Conservation (phyloP, 1,140 invertebrate genomes). For the Heliconius hermathena region DNA sequence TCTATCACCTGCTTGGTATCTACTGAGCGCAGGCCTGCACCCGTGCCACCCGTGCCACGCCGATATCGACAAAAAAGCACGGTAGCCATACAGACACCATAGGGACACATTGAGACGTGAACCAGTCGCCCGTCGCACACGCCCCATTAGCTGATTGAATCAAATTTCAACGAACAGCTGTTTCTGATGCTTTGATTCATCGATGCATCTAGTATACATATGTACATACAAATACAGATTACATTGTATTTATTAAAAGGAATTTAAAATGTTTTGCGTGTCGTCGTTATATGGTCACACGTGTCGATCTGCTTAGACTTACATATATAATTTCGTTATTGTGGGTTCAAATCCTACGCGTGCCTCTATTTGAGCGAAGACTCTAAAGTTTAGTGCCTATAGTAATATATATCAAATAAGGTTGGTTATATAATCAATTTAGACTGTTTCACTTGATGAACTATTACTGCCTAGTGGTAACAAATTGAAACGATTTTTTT, state of each 20-base stretch:
- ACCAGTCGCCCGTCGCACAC: constrained; percentile 47
- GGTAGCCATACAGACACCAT: constrained; percentile 35
- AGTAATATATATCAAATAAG: background rate
- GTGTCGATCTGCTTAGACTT: no score
- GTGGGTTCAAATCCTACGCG: no score
- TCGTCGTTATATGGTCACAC: no score
- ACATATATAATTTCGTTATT: no score
- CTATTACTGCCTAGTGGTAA: background rate
- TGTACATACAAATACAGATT: constrained; percentile 16
- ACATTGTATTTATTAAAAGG: background rate
- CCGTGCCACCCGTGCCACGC: constrained; percentile 41
- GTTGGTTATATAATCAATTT: background rate
- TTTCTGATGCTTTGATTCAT: constrained; percentile 22
- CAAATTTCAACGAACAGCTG: constrained; percentile 74
- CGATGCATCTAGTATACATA: constrained; percentile 7
- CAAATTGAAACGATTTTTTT: constrained; percentile 44
- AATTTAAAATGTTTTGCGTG: no score
- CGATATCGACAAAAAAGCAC: constrained; percentile 41
- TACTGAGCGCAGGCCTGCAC: constrained; percentile 5
- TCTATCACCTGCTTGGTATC: constrained; percentile 25
- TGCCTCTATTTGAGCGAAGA: no score
- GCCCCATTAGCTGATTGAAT: constrained; percentile 72
- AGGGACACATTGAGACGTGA: constrained; percentile 50
- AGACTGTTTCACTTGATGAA: background rate
- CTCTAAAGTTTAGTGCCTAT: no score